Base-by-base conservation (phyloP, 2,888 invertebrate species). In the Tipula confusa region DNA sequence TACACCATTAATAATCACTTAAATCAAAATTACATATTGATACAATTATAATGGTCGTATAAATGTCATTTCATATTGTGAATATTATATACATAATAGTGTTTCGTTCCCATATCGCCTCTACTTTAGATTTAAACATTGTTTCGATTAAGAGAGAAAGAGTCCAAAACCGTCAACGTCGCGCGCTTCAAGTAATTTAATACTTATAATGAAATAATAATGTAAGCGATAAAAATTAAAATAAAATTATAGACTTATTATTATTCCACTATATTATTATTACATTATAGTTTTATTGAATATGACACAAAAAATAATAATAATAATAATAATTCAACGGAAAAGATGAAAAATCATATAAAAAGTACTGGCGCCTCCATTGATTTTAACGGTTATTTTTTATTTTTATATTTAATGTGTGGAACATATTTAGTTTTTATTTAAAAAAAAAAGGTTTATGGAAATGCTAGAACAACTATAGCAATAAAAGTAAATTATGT, bases 301-400 rank as follows among this genome's bases (percentile, higher is more conserved):
- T 43, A 9, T 64, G 9, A n/a, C 18, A 64, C 64, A 64, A 64
- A 18, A 64, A 24, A 64, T 24, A 24, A 33, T 33, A 11, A n/a
- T n/a, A n/a, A n/a, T n/a, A n/a, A n/a, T n/a, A n/a, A 43, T 7
- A 15, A 43, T 43, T n/a, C 43, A 64, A 64, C 24, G 24, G 24
- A 64, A 64, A 64, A 64, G 64, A 64, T 24, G 64, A 64, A 64
- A 64, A 64, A 64, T 64, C 64, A 24, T 64, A 64, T 18, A 64
- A 43, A 64, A 43, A 64, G 24, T 64, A 64, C 64, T 64, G 64
- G 64, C 64, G 64, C 64, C 64, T 64, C 64, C 64, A 64, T 64
- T 64, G 24, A 64, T 64, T 64, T 64, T 64, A 24, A 64, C 24
- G 64, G 18, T 24, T 64, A 5, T 64, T 64, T 24, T 64, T 64